A percentile compares a stretch with the other conserved stretches of the same genome.
phyloP scores from a whole-genome alignment of 2,113 vertebrate genomes.

The Octodon degus region DNA sequence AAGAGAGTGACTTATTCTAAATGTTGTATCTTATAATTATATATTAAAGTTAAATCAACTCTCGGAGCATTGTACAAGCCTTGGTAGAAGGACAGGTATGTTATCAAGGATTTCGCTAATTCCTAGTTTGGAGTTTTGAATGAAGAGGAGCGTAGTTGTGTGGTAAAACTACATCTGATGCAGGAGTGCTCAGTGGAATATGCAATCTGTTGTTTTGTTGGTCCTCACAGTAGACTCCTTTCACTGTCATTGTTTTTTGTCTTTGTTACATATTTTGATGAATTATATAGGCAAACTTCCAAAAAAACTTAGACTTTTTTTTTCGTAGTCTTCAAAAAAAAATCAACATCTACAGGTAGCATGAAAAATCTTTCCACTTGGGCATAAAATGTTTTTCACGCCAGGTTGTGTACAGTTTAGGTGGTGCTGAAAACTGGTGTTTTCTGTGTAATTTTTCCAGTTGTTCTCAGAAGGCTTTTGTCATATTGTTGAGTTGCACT shows the following conservation, averaged over 20 bases:
- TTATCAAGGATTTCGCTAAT: background rate
- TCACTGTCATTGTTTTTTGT: background rate
- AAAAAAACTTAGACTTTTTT: background rate
- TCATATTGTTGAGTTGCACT: background rate
- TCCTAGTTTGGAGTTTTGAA: background rate
- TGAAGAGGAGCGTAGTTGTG: background rate
- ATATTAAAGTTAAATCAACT: background rate
- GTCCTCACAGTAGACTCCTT: background rate
- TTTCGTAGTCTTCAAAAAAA: background rate
- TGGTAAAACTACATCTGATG: background rate
- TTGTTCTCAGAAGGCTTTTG: background rate
- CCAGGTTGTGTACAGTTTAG: background rate
- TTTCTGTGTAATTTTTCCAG: background rate
- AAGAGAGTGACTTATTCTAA: background rate
- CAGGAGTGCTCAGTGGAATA: background rate
- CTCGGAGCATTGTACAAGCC: background rate
- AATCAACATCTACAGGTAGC: background rate
- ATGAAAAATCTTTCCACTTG: background rate
- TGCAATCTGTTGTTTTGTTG: background rate
- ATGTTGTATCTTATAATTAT: background rate
- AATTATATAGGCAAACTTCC: background rate
- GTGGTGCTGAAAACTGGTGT: background rate
- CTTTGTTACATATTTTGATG: slow-evolving; percentile 1
- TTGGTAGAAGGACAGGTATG: background rate
- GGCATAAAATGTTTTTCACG: background rate